phyloP scores from a whole-genome alignment of 2,888 invertebrate species.

The Hydrotaea diabolus region DNA sequence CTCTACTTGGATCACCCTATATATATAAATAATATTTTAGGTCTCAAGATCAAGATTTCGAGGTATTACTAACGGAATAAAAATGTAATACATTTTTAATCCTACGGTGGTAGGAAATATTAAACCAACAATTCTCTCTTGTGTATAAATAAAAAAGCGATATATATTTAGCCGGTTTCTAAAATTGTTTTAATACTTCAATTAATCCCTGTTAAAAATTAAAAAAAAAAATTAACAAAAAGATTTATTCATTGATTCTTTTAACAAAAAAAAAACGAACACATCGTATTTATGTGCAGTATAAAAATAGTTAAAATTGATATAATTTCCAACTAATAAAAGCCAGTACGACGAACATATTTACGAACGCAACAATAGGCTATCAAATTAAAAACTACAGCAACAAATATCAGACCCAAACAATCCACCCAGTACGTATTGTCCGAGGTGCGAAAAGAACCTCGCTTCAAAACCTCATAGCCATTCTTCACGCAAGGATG shows the following conservation, averaged over 20 bases:
- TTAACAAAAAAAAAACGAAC: constrained; percentile 27
- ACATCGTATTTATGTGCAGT: constrained; percentile 8
- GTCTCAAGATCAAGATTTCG: no score
- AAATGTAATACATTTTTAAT: no score
- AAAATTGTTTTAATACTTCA: no score
- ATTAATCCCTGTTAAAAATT: no score
- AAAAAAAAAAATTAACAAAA: no score
- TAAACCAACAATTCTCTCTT: no score
- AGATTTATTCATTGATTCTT: constrained; percentile 30
- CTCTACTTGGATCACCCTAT: no score
- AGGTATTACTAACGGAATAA: no score
- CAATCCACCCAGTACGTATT: constrained; percentile 80
- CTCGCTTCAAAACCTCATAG: constrained; percentile 83
- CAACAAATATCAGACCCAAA: constrained; percentile 78
- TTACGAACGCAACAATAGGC: constrained; percentile 79
- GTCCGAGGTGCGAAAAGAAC: constrained; percentile 81
- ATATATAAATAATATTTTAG: no score
- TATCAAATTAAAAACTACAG: constrained; percentile 78
- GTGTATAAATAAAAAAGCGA: no score
- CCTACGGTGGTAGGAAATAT: no score
- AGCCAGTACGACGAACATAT: constrained; percentile 80
- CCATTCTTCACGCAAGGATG: constrained; percentile 86
- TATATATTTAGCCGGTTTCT: no score
- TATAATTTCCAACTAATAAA: constrained; percentile 72
- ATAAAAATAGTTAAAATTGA: background rate